Conservation (phyloP, 2,888 invertebrate genomes). For the Melinopterus prodromus region DNA sequence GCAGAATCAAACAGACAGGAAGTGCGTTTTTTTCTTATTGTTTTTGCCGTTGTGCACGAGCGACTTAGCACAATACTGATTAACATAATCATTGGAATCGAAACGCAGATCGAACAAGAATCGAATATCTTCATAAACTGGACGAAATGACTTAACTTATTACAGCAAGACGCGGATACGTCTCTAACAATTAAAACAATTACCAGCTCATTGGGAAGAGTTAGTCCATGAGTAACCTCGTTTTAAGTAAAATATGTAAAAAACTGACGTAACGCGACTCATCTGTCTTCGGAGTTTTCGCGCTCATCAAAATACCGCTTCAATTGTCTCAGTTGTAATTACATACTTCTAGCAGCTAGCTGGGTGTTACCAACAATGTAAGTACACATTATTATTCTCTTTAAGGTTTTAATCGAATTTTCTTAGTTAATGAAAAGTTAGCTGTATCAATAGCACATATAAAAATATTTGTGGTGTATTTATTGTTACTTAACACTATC, state of each 20-base stretch:
- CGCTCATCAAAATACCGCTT: constrained; percentile 35
- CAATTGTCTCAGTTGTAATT: constrained; percentile 37
- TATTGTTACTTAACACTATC: too few relatives aligned
- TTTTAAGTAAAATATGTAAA: constrained; percentile 39
- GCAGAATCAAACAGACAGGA: background rate
- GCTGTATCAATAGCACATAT: too few relatives aligned
- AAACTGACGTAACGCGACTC: constrained; percentile 36
- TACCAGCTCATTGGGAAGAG: constrained; percentile 34
- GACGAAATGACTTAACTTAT: background rate
- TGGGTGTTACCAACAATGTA: constrained; percentile 26
- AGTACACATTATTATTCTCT: constrained; percentile 10
- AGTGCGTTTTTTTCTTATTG: background rate
- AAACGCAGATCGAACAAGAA: constrained; percentile 12
- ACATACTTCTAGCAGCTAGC: constrained; percentile 24
- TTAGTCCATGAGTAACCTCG: constrained; percentile 33
- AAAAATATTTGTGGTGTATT: too few relatives aligned
- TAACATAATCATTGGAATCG: constrained; percentile 19
- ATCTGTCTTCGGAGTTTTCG: constrained; percentile 24
- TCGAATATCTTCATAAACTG: constrained; percentile 6
- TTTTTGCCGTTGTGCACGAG: constrained; percentile 23
- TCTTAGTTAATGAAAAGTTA: background rate
- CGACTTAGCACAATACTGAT: constrained; percentile 15
- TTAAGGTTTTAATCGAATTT: background rate
- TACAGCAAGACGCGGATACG: constrained; percentile 8
- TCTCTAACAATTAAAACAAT: constrained; percentile 34